Conservation (phyloP, 2,888 invertebrate genomes). For the Caenorhabditis sinica region DNA sequence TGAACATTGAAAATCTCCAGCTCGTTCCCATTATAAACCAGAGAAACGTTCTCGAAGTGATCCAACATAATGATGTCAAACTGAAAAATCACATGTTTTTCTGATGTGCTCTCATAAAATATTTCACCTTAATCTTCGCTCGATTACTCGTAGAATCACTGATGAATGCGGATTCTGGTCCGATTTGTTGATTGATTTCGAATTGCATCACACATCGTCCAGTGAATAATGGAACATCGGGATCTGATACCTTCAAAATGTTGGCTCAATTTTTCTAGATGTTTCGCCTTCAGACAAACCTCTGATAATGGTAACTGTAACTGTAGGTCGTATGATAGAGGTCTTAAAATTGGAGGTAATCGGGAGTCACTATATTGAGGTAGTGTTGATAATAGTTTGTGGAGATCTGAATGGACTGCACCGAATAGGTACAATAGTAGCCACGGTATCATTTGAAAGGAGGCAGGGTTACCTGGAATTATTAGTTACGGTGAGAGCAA, state of each 20-base stretch:
- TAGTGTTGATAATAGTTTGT: conserved; percentile 28
- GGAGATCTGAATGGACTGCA: conserved; percentile 26
- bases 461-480: background rate
- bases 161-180: conserved; percentile 65
- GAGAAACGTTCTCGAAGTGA: conserved; percentile 73
- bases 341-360: conserved; percentile 49
- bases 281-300: conserved; percentile 19
- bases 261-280: background rate
- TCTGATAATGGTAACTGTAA: conserved; percentile 74
- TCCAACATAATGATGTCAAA: conserved; percentile 70
- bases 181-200: conserved; percentile 69
- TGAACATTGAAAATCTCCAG: conserved; percentile 70
- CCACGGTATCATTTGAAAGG: conserved; percentile 21
- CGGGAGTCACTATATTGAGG: conserved; percentile 35
- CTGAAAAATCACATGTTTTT: conserved; percentile 20
- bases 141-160: conserved; percentile 68
- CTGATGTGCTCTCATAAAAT: background rate
- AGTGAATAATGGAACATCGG: conserved; percentile 72
- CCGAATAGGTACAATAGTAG: conserved; percentile 42
- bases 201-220: conserved; percentile 72
- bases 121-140: conserved; percentile 63
- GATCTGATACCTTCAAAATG: conserved; percentile 60
- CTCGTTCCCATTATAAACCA: conserved; percentile 71
- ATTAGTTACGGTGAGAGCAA: no score
- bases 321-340: conserved; percentile 70